These are phyloP conservation scores for Sylvia borin DNA, from an alignment of 2,797 vertebrate genomes.

Conservation along the genomic window DNA sequence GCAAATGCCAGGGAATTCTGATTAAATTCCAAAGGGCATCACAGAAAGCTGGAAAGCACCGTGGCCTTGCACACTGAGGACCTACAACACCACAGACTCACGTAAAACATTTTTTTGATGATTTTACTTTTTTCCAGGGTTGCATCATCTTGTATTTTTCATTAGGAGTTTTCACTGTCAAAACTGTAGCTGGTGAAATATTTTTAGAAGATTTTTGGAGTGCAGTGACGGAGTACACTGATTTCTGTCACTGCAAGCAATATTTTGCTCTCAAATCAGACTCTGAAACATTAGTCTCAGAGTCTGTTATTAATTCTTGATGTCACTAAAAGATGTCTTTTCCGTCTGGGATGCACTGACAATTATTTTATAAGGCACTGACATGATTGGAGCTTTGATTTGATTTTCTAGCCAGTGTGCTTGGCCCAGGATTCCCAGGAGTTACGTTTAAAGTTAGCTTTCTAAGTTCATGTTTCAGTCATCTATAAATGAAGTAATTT, in stretches of 20 bases:
- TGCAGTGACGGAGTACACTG: not conserved
- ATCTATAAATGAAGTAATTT: not conserved
- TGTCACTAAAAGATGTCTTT: slow-evolving; percentile 28
- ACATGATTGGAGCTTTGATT: not conserved
- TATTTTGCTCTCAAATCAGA: slow-evolving; percentile 26
- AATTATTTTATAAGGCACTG: slow-evolving; percentile 12
- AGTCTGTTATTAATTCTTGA: slow-evolving; percentile 43
- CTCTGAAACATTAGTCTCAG: not conserved
- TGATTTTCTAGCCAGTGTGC: not conserved
- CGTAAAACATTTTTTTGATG: not conserved
- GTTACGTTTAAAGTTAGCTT: not conserved
- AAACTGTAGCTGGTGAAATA: not conserved
- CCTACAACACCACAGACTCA: not conserved
- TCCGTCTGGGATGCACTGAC: not conserved
- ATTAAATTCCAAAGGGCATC: not conserved
- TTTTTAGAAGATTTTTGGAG: slow-evolving; percentile 2
- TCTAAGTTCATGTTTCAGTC: not conserved
- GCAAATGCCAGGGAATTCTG: not conserved
- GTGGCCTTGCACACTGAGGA: not conserved
- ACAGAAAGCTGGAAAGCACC: not conserved
- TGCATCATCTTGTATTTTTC: not conserved
- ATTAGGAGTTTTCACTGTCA: not conserved
- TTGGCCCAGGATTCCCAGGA: not conserved
- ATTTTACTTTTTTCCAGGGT: not conserved
- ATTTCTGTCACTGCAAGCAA: slow-evolving; percentile 32